These are phyloP conservation scores for Drosophila barbarae DNA, from an alignment of 2,888 invertebrate species.

Conservation along the genomic window DNA sequence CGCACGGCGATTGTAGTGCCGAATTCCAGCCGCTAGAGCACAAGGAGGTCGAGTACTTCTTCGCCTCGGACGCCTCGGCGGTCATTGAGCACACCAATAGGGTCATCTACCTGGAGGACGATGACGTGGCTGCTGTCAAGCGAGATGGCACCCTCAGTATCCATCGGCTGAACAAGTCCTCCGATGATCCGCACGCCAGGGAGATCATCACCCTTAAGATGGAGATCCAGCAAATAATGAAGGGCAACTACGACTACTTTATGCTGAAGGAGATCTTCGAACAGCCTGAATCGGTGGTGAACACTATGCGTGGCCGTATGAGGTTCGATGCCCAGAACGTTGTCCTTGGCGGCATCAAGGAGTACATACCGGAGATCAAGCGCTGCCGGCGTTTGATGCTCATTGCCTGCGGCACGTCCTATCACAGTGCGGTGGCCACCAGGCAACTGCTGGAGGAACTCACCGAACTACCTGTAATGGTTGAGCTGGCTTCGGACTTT, in stretches of 20 bases:
- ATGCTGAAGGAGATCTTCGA: conserved; percentile 99
- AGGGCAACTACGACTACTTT: conserved; percentile 97
- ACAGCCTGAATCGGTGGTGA: conserved; percentile 99
- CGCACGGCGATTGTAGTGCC: conserved; percentile 86
- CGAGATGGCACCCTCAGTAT: conserved; percentile 96
- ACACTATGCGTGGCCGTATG: conserved; percentile 98
- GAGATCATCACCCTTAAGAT: conserved; percentile 98
- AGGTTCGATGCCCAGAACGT: conserved; percentile 93
- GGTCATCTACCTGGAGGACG: conserved; percentile 97
- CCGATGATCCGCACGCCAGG: conserved; percentile 91
- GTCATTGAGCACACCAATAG: conserved; percentile 99
- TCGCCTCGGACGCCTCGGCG: conserved; percentile 99
- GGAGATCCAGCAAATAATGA: conserved; percentile 99
- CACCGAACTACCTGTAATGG: conserved; percentile 99
- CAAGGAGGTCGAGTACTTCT: conserved; percentile 98
- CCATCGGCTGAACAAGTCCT: conserved; percentile 91
- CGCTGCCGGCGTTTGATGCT: conserved; percentile 96
- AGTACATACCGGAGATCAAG: conserved; percentile 98
- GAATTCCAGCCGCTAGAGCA: conserved; percentile 95
- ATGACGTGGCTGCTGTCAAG: conserved; percentile 98
- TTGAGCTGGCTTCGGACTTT: conserved; percentile 98
- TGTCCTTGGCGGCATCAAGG: conserved; percentile 97
- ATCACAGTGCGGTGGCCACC: conserved; percentile 97
- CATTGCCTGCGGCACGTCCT: conserved; percentile 99
- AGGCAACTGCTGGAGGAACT: conserved; percentile 97